Evolutionary conservation across 2,888 invertebrate genomes (phyloP), one percentile per base, ranked within the genome.

Genomic region (Latrodectus elegans): DNA sequence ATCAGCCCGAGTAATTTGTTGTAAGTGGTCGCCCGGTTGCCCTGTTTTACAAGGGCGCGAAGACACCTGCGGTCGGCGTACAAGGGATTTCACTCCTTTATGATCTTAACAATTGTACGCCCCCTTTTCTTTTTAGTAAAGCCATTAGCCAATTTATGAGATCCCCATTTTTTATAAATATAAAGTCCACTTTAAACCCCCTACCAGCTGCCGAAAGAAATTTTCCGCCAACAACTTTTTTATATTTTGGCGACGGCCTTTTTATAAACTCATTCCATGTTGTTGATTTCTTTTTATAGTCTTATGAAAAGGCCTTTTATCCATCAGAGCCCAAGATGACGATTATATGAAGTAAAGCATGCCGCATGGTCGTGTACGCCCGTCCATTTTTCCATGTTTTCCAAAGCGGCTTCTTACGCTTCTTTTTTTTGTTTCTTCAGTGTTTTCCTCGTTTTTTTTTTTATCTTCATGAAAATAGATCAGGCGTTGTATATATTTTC

Each of bases 81-180:
- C 81, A 87, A 79, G 70, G 22, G 70, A 49, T 73, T 75, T 52
- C 60, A 60, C 52, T 75, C 83, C 74, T 79, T 80, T 85, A 85
- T 85, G 74, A 79, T 75, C 79, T 68, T n/a, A 14, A 26, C 51
- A 60, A 38, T 68, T 53, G 22, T 53, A 60, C 26, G 22, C 77
- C 79, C 68, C 53, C 52, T 67, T 51, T 85, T 74, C 80, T 86
- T 86, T 86, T 86, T 76, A 14, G 65, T 65, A 77, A 67, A 77
- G 81, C 86, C 81, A 87, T 87, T 87, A 87, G 86, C 86, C 81
- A 55, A 87, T 87, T 87, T 87, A 87, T 87, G 81, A 76, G 85
- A 76, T 76, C 65, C 73, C 70, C 51, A 65, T 77, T 78, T 83
- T 60, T 55, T 72, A 60, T 81, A 51, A 67, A 64, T 84, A 84